phyloP scores from a whole-genome alignment of 2,888 invertebrate genomes.

The Lasioglossum zephyrum region DNA sequence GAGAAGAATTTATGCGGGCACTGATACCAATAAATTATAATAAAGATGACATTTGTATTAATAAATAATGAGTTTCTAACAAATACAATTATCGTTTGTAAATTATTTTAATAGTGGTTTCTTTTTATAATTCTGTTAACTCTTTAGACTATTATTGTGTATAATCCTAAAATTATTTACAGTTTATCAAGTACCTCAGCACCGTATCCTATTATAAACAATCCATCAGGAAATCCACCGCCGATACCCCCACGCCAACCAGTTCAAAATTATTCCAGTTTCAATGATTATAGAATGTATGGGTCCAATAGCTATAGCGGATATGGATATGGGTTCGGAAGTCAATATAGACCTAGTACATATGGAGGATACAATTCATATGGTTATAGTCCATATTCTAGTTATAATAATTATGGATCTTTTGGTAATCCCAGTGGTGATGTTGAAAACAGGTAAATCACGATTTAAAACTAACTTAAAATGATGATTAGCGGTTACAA shows the following conservation, averaged over 20 bases:
- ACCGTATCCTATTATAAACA: constrained; percentile 51
- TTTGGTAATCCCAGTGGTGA: constrained; percentile 84
- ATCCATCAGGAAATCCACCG: constrained; percentile 71
- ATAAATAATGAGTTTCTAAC: not conserved
- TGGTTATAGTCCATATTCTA: constrained; percentile 83
- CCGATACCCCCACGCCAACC: constrained; percentile 79
- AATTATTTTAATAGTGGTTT: not conserved
- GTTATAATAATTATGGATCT: constrained; percentile 71
- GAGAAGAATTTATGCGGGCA: not conserved
- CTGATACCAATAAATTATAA: not conserved
- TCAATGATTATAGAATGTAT: constrained; percentile 68
- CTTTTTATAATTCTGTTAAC: constrained; percentile 5
- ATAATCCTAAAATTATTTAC: constrained; percentile 3
- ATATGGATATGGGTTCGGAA: constrained; percentile 77
- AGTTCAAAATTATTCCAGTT: constrained; percentile 65
- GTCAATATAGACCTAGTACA: constrained; percentile 63
- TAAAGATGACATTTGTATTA: not conserved
- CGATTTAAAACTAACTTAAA: constrained; percentile 10
- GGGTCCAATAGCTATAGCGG: constrained; percentile 73
- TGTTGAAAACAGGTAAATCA: constrained; percentile 87
- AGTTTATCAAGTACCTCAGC: constrained; percentile 47
- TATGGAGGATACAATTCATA: constrained; percentile 82
- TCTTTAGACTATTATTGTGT: not conserved
- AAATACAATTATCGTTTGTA: not conserved
- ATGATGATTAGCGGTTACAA: not conserved